Conservation (phyloP, 2,797 vertebrate species). For the Mallotus villosus region DNA sequence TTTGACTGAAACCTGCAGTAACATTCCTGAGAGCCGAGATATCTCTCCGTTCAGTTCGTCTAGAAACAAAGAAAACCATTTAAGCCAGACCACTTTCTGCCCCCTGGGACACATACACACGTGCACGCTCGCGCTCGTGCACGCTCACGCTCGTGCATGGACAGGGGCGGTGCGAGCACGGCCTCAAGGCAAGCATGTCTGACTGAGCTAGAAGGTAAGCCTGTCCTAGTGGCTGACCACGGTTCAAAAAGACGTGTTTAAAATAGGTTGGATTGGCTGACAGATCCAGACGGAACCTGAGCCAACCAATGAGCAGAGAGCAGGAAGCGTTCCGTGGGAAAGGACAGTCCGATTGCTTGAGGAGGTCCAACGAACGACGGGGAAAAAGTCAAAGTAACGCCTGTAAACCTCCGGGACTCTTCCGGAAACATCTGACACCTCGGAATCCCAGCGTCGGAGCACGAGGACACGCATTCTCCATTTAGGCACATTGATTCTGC, state of each 20-base stretch:
- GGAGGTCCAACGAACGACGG: slow-evolving; percentile 32
- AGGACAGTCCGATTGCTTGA: too few species aligned
- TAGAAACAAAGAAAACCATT: slow-evolving; percentile 73
- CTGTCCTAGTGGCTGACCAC: too few species aligned
- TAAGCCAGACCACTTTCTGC: slow-evolving; percentile 68
- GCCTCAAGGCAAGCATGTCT: slow-evolving; percentile 55
- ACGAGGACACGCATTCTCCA: slow-evolving; percentile 77
- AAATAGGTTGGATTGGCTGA: too few species aligned
- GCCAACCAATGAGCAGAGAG: too few species aligned
- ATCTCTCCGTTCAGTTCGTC: slow-evolving; percentile 76
- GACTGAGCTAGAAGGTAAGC: slow-evolving; percentile 57
- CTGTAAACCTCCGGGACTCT: slow-evolving; percentile 63
- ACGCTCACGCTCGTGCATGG: slow-evolving; percentile 5
- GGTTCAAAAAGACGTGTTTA: too few species aligned
- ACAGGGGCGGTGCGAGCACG: background rate
- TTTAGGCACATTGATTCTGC: slow-evolving; percentile 78
- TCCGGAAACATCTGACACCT: slow-evolving; percentile 66
- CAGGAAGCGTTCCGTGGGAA: too few species aligned
- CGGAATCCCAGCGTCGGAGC: slow-evolving; percentile 55
- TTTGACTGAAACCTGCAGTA: slow-evolving; percentile 72
- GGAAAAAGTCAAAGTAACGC: slow-evolving; percentile 67
- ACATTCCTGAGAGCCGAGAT: slow-evolving; percentile 75
- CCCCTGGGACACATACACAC: slow-evolving; percentile 39
- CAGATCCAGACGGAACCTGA: too few species aligned
- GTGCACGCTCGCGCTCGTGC: background rate